Evolutionary conservation across 2,888 invertebrate genomes (phyloP), one percentile per base, ranked within the genome.

Genomic region (Bimastos eiseni): DNA sequence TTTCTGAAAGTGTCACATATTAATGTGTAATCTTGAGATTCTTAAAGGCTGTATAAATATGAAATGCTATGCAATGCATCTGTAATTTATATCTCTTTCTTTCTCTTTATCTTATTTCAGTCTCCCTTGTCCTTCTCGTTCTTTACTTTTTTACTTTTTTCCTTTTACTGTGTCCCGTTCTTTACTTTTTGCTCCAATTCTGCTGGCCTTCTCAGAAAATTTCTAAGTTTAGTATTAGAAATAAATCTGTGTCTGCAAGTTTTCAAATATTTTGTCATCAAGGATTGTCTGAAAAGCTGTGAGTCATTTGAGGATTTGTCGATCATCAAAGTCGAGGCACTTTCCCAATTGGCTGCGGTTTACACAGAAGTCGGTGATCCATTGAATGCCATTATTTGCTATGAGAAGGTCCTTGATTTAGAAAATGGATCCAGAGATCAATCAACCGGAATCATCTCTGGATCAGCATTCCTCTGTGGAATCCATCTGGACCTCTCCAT

Each of bases 281-380:
- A 70, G 70, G 70, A 70, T 70, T 70, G 70, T 70, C 70, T 70
- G n/a, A 70, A 70, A n/a, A n/a, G 30, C 70, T 70, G 70, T 70
- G 70, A 30, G 13, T 70, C 70, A 8, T 70, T 30, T 70, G 70
- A 70, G 24, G 55, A 70, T 70, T 70, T n/a, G 1, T 30, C n/a
- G n/a, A n/a, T 70, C 70, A 70, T 70, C 70, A 70, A n/a, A 70
- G 70, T 70, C 13, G 70, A 70, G n/a, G 70, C 70, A 70, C 70
- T 70, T 70, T 70, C 70, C 30, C 70, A 13, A 70, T 70, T 70
- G 70, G 70, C 70, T 8, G 70, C 1, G 11, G 70, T 70, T 70
- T n/a, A 70, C 70, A 70, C n/a, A 11, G n/a, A 70, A n/a, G 70
- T 70, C 8, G n/a, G 70, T 13, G 70, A 70, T 70, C 11, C n/a